Evolutionary conservation across 2,888 invertebrate species (phyloP).

Genomic region (Theretra japonica): DNA sequence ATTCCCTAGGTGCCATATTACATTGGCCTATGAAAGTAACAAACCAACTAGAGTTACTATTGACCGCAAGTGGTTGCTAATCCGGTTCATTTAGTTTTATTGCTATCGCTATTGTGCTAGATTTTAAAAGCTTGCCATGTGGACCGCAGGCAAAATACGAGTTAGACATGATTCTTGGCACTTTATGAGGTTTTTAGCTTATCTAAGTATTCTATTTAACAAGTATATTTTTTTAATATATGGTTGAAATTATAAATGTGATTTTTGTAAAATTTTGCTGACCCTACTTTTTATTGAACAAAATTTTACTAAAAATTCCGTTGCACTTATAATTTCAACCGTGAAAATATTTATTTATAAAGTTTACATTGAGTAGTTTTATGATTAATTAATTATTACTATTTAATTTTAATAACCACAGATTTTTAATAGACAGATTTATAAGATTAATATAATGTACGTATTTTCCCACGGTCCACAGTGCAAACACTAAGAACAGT

Average conservation of each 20-base stretch:
- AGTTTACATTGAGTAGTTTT: no score
- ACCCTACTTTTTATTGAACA: no score
- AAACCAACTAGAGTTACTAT: conserved; percentile 37
- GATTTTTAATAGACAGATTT: no score
- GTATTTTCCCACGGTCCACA: neutral
- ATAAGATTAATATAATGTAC: neutral
- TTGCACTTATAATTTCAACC: no score
- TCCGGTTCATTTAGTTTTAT: conserved; percentile 35
- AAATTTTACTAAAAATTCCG: no score
- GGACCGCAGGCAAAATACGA: conserved; percentile 14
- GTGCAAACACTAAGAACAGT: neutral
- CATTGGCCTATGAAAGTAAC: conserved; percentile 34
- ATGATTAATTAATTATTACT: no score
- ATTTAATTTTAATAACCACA: no score
- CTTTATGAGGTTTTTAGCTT: neutral
- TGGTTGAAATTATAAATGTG: neutral
- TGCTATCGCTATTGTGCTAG: conserved; percentile 38
- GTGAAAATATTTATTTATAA: no score
- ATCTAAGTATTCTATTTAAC: neutral
- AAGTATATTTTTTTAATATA: neutral
- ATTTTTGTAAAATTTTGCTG: no score
- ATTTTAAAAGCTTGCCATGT: conserved; percentile 23
- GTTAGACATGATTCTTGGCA: neutral
- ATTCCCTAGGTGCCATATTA: conserved; percentile 37
- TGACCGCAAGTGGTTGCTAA: conserved; percentile 15